These are phyloP conservation scores for Xenentodon cancila DNA, from an alignment of 2,797 vertebrate genomes.

Conservation along the genomic window DNA sequence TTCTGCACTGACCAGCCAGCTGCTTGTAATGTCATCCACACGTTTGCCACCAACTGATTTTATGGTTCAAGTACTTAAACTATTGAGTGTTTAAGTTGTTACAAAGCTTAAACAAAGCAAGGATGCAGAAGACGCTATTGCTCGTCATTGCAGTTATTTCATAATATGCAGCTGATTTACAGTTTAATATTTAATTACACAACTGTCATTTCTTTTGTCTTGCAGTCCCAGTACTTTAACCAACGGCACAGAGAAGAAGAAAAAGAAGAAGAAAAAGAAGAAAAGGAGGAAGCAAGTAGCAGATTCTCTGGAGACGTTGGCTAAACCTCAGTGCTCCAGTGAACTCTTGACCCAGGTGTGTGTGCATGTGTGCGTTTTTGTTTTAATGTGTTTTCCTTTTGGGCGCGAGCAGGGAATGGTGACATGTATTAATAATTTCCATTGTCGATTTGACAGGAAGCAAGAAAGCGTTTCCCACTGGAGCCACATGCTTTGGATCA, in stretches of 20 bases:
- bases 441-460: slow-evolving; percentile 64
- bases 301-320: slow-evolving; percentile 88
- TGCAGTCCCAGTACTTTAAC: slow-evolving; percentile 82
- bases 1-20: no score
- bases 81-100: no score
- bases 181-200: not conserved
- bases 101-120: no score
- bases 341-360: slow-evolving; percentile 88
- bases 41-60: no score
- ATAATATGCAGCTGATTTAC: no score
- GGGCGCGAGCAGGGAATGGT: not conserved
- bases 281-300: slow-evolving; percentile 91
- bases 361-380: not conserved
- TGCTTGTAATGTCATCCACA: no score
- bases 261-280: slow-evolving; percentile 87
- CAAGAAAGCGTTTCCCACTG: slow-evolving; percentile 76
- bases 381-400: no score
- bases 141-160: no score
- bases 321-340: slow-evolving; percentile 86
- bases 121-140: no score
- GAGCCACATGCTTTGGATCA: slow-evolving; percentile 87
- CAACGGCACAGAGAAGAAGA: slow-evolving; percentile 91
- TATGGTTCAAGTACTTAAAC: no score
- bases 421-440: slow-evolving; percentile 1
- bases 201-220: slow-evolving; percentile 20